Conservation (phyloP, 23 tunicate genomes). For the Styela plicata region DNA sequence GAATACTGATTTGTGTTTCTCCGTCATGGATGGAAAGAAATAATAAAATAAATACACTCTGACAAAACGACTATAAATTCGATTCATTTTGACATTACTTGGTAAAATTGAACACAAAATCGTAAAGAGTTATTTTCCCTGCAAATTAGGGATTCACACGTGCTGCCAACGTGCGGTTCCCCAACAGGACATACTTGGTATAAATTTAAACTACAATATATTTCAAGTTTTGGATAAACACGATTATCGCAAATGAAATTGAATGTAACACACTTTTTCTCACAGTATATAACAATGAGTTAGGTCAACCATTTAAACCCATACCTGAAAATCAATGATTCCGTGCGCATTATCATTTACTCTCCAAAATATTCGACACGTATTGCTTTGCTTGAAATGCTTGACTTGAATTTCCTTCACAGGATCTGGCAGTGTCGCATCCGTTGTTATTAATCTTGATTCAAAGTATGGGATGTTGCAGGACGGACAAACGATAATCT, state of each 20-base stretch:
- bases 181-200: no score
- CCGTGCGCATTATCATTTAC: neutral
- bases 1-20: no score
- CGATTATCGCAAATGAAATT: neutral
- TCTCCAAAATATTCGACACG: neutral
- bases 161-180: no score
- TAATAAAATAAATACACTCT: no score
- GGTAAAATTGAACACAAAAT: neutral
- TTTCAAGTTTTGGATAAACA: no score
- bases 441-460: neutral
- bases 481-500: neutral
- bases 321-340: neutral
- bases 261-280: no score
- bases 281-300: neutral
- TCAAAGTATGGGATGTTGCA: neutral
- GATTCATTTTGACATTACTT: no score
- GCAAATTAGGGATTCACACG: no score
- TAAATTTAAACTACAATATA: no score
- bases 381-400: neutral
- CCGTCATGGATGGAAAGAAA: no score
- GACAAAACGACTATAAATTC: no score
- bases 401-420: neutral
- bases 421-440: neutral
- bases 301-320: neutral
- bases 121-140: no score